These are phyloP conservation scores for Chaetura pelagica DNA, from an alignment of 2,113 vertebrate species.

Conservation along the genomic window DNA sequence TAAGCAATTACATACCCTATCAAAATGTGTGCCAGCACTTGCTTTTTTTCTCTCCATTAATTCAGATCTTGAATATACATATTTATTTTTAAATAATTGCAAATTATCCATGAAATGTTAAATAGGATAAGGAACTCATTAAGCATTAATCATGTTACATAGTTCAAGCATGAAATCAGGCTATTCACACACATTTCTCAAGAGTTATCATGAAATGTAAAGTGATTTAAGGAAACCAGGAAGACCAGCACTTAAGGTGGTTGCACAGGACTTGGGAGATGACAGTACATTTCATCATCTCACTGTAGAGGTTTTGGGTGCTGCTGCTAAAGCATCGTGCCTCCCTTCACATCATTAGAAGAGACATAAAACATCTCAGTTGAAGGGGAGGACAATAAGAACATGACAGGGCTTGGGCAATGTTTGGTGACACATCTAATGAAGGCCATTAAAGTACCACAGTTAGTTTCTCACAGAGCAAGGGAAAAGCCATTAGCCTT, in stretches of 20 bases:
- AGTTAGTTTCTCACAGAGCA: background rate
- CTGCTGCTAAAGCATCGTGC: background rate
- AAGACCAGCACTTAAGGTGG: background rate
- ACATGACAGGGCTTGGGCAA: accelerated
- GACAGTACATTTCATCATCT: background rate
- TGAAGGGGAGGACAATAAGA: background rate
- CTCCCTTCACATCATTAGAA: background rate
- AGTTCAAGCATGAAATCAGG: background rate
- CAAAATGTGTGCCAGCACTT: background rate
- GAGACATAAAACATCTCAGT: background rate
- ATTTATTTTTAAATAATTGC: constrained; percentile 57
- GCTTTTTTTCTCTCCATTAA: constrained; percentile 18
- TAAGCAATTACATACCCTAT: constrained; percentile 1
- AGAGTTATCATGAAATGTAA: background rate
- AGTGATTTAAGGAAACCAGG: background rate
- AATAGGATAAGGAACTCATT: constrained; percentile 63
- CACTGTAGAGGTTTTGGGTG: accelerated
- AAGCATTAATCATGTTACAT: background rate
- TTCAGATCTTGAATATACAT: constrained; percentile 41
- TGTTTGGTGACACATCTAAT: constrained; percentile 4
- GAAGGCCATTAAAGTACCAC: background rate
- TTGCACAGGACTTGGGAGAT: background rate
- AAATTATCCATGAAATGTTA: constrained; percentile 61
- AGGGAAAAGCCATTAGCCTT: background rate
- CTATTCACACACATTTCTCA: background rate